A percentile compares a stretch with the other conserved stretches of the same genome.
These are phyloP conservation scores for Callorhinus ursinus DNA, from an alignment of 2,113 vertebrate genomes.

Conservation along the genomic window DNA sequence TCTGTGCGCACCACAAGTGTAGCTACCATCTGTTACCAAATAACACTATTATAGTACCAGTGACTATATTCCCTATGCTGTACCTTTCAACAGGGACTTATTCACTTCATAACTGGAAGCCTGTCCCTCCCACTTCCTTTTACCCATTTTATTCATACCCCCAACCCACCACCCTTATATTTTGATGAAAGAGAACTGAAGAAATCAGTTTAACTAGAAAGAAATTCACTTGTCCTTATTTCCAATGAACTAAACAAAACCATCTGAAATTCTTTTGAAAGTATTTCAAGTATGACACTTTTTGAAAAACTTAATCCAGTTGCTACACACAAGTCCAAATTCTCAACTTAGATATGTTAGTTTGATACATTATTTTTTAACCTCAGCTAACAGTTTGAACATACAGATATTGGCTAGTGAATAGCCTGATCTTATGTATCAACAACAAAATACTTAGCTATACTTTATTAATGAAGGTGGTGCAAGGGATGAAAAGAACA, in stretches of 20 bases:
- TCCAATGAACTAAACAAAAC: not conserved
- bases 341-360: not conserved
- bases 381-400: not conserved
- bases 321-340: not conserved
- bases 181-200: not conserved
- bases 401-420: not conserved
- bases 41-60: not conserved
- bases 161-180: not conserved
- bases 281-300: not conserved
- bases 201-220: not conserved
- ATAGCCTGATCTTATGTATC: not conserved
- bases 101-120: not conserved
- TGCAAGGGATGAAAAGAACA: not conserved
- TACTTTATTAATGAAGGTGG: not conserved
- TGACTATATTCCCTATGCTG: not conserved
- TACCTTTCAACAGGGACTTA: not conserved
- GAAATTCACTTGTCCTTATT: not conserved
- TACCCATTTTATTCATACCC: not conserved
- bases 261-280: not conserved
- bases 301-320: not conserved
- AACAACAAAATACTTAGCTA: constrained; percentile 13
- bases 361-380: not conserved
- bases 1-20: not conserved
- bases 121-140: not conserved
- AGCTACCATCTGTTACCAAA: not conserved